A percentile compares a stretch with the other conserved stretches of the same genome.
phyloP scores from a whole-genome alignment of 2,888 invertebrate genomes.

The Leptinotarsa rubiginosa region DNA sequence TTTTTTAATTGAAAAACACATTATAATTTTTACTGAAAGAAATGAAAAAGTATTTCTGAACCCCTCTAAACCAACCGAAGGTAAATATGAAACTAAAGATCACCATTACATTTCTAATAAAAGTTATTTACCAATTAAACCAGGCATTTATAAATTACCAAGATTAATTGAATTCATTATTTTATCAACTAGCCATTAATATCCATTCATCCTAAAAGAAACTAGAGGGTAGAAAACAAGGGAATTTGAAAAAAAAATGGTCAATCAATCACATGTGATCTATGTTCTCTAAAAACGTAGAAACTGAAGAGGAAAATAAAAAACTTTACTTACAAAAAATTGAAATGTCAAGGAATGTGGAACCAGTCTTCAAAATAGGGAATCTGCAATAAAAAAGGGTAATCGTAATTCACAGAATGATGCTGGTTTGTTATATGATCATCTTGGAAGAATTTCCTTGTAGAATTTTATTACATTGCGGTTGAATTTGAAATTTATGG shows the following conservation, averaged over 20 bases:
- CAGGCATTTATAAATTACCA: slow-evolving; percentile 28
- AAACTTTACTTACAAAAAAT: slow-evolving; percentile 43
- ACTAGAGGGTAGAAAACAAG: slow-evolving; percentile 7
- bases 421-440: slow-evolving; percentile 34
- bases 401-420: slow-evolving; percentile 36
- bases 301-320: slow-evolving; percentile 28
- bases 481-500: slow-evolving; percentile 41
- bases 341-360: slow-evolving; percentile 47
- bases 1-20: too few relatives aligned
- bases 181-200: slow-evolving; percentile 30
- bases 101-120: too few relatives aligned
- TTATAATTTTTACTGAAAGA: too few relatives aligned
- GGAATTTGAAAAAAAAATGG: neutral
- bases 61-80: too few relatives aligned
- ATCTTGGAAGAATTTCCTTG: slow-evolving; percentile 39
- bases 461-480: slow-evolving; percentile 40
- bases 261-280: neutral
- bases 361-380: slow-evolving; percentile 48
- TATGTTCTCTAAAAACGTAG: slow-evolving; percentile 15
- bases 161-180: slow-evolving; percentile 32
- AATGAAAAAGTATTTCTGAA: too few relatives aligned
- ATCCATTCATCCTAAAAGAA: slow-evolving; percentile 31
- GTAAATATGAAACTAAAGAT: too few relatives aligned
- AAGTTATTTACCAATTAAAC: slow-evolving; percentile 26
- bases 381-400: slow-evolving; percentile 48